Evolutionary conservation across 92 coral and sea anemone species (phyloP), one percentile per base, ranked within the genome.

Genomic region (Porites cylindrica): DNA sequence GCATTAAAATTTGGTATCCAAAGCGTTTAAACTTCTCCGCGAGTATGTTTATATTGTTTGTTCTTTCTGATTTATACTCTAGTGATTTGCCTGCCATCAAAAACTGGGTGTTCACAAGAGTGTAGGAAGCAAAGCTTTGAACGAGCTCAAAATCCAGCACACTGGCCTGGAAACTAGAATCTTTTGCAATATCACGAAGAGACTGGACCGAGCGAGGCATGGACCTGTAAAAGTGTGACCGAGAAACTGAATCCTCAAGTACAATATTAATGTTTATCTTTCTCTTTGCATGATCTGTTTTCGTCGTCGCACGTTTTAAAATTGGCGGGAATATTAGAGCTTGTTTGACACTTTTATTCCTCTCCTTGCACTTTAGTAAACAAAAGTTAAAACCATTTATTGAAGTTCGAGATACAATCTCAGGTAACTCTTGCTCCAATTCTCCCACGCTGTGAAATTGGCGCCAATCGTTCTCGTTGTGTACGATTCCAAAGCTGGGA

Each of bases 171-270:
- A 93, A 91, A 29, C 82, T 86, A 17, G 93, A 53, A 75, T 90
- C 90, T 69, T 73, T 81, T 3, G 85, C 87, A 43, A 96, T 90
- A 7, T 89, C 77, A 29, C 96, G 94, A 62, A 96, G 87, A 12
- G 93, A 76, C 47, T 86, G 74, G 21, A 88, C 96, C 54, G 99
- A 87, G 43, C 88, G 89, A 29, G 99, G 98, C 80, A 96, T 74
- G 47, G 94, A 84, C 8, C 99, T 75, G 77, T 96, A 96, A 72
- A 96, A 96, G 47, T 96, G 99, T 5, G 92, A 74, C 19, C 99
- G 86, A 79, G 99, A 96, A 38, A 96, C 89, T 1, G 99, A 93
- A 67, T 96, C 99, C 85, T 96, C 98, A 3, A 96, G 83, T 10
- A 96, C 78, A 47, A 96, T 95, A 72, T 96, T 96, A 7, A 96